Percentiles rank a stretch among this genome's conserved stretches.
Conservation (phyloP, 2,888 invertebrate species). For the Drosophila affinis region DNA sequence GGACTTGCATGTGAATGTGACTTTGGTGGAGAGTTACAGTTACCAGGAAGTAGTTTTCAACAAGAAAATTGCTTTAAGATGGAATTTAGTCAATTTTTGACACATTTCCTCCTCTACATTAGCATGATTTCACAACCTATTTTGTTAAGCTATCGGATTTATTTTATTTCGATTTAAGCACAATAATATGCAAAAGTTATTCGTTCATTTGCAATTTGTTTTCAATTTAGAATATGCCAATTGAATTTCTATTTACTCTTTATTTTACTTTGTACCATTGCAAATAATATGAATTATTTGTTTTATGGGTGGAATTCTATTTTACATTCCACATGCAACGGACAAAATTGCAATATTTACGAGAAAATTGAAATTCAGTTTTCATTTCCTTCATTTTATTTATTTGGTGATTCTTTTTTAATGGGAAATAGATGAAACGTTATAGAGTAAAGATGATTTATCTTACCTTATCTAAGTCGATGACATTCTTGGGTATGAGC, state of each 20-base stretch:
- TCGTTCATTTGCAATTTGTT: background rate
- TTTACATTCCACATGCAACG: no score
- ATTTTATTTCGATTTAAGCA: no score
- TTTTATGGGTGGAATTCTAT: background rate
- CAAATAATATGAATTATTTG: background rate
- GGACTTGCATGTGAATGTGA: slow-evolving; percentile 1
- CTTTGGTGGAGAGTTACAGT: background rate
- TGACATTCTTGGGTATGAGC: slow-evolving; percentile 81
- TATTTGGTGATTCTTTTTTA: background rate
- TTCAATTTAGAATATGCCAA: background rate
- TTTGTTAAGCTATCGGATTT: background rate
- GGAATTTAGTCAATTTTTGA: no score
- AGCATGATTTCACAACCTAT: no score
- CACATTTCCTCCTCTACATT: no score
- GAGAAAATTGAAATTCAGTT: background rate
- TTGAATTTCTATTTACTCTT: no score
- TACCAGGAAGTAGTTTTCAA: background rate
- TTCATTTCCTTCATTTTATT: slow-evolving; percentile 2
- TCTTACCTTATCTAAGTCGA: slow-evolving; percentile 83
- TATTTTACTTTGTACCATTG: background rate
- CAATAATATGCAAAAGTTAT: no score
- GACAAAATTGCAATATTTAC: background rate
- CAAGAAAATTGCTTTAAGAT: no score
- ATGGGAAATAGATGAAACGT: background rate
- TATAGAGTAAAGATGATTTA: background rate